These are phyloP conservation scores for Bruchidius siliquastri DNA, from an alignment of 2,888 invertebrate species.

Conservation along the genomic window DNA sequence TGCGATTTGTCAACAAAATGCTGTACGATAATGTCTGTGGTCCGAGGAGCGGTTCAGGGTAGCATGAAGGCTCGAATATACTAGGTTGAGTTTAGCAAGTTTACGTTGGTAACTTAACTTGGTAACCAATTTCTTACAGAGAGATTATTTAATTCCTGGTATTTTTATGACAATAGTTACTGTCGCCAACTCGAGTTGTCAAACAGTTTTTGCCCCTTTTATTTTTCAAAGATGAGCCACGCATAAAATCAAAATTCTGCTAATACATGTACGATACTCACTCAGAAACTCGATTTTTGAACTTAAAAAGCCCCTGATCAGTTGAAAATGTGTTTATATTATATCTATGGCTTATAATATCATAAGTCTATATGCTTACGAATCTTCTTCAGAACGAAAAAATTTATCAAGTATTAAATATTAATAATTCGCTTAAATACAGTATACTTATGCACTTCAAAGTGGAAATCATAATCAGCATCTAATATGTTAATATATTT, in stretches of 20 bases:
- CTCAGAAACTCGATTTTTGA: background rate
- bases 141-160: no score
- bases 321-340: background rate
- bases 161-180: no score
- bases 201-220: background rate
- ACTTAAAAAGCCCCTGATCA: background rate
- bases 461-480: background rate
- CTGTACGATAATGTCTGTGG: no score
- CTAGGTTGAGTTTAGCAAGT: no score
- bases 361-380: background rate
- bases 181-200: no score
- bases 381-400: background rate
- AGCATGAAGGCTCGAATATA: no score
- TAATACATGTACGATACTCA: background rate
- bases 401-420: background rate
- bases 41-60: no score
- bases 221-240: background rate
- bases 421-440: background rate
- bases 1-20: no score
- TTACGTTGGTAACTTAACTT: no score
- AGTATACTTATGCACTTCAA: background rate
- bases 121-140: no score
- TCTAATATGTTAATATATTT: background rate
- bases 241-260: background rate
- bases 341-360: background rate